phyloP scores from a whole-genome alignment of 2,888 invertebrate genomes.

The Drosophila bunnanda region DNA sequence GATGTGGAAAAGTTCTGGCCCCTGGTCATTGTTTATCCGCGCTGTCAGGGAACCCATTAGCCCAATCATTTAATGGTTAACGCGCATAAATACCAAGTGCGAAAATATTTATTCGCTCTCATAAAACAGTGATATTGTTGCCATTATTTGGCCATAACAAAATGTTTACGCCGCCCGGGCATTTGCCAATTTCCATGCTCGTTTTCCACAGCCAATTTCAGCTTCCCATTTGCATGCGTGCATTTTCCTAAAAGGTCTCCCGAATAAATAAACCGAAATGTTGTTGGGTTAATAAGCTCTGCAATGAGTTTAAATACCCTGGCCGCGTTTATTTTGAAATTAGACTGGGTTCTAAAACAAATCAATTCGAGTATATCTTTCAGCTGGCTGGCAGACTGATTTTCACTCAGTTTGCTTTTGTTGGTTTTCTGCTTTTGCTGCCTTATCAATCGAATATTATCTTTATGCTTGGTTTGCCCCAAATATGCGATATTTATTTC shows the following conservation, averaged over 20 bases:
- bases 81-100: constrained; percentile 35
- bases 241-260: constrained; percentile 6
- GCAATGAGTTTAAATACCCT: constrained; percentile 12
- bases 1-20: constrained; percentile 24
- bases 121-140: constrained; percentile 43
- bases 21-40: constrained; percentile 25
- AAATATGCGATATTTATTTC: constrained; percentile 40
- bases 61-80: constrained; percentile 44
- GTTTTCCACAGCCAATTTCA: constrained; percentile 14
- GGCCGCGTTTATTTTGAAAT: constrained; percentile 1
- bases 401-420: constrained; percentile 13
- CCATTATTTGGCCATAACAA: constrained; percentile 35
- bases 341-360: constrained; percentile 1
- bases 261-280: constrained; percentile 17
- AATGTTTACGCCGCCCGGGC: constrained; percentile 10
- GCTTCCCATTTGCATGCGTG: constrained; percentile 10
- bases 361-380: constrained; percentile 8
- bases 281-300: constrained; percentile 19
- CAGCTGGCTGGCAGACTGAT: constrained; percentile 3
- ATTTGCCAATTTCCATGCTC: constrained; percentile 9
- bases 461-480: constrained; percentile 36
- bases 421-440: not conserved
- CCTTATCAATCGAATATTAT: constrained; percentile 45
- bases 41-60: constrained; percentile 28
- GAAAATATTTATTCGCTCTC: constrained; percentile 43